A percentile compares a stretch with the other conserved stretches of the same genome.
Evolutionary conservation across 2,113 vertebrate species (phyloP).

Genomic region (Narcine bancroftii): DNA sequence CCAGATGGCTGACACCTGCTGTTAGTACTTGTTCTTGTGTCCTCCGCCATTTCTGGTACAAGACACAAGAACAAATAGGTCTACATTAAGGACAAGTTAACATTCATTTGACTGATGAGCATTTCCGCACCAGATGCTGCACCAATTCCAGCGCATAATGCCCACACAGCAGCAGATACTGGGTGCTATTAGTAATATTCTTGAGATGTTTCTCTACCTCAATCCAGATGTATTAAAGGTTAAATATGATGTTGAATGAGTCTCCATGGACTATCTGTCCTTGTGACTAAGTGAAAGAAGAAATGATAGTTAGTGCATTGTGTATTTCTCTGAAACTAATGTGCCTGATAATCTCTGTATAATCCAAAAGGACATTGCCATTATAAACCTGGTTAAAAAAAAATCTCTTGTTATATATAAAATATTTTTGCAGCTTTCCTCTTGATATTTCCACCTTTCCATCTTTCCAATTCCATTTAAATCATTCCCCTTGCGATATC

Average conservation of each 20-base stretch:
- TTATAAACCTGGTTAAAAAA: not conserved
- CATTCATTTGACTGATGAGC: not conserved
- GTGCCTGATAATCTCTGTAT: not conserved
- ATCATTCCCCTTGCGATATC: not conserved
- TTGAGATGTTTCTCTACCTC: not conserved
- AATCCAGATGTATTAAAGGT: constrained; percentile 11
- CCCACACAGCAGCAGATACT: not conserved
- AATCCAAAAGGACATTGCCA: not conserved
- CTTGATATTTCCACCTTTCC: not conserved
- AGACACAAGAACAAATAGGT: no score
- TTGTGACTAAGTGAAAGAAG: not conserved
- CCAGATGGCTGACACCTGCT: no score
- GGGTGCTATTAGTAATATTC: constrained; percentile 8
- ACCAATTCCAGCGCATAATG: not conserved
- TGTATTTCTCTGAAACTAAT: not conserved
- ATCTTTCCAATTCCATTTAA: not conserved
- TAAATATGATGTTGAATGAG: not conserved
- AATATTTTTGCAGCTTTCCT: not conserved
- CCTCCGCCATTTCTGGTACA: no score
- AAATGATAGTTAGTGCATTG: not conserved
- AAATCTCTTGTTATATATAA: not conserved
- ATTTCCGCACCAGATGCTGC: not conserved
- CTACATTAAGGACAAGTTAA: not conserved
- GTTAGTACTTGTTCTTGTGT: no score
- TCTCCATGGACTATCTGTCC: not conserved